Conservation (phyloP, 2,888 invertebrate genomes). For the Alloplasta piceator region DNA sequence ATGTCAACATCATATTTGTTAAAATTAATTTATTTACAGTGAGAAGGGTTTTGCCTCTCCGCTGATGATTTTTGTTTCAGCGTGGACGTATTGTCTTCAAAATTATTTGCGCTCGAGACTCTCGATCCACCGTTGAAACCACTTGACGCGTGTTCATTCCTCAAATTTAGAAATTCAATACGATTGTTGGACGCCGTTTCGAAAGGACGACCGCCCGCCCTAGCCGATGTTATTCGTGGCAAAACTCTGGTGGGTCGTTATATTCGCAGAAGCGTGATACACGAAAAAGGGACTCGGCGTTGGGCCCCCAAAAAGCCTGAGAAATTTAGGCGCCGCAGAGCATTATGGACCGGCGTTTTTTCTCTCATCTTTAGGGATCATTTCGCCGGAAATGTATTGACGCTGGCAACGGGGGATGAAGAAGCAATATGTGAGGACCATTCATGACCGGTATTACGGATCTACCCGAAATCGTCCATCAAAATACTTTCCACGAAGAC, state of each 20-base stretch:
- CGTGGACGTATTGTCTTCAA: too few species aligned
- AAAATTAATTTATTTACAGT: too few species aligned
- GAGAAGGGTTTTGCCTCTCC: too few species aligned
- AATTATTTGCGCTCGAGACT: too few species aligned
- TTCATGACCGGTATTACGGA: constrained; percentile 44
- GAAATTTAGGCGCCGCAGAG: constrained; percentile 71
- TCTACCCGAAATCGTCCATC: constrained; percentile 29
- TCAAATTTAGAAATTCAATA: too few species aligned
- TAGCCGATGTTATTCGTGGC: constrained; percentile 39
- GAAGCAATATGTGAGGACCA: neutral
- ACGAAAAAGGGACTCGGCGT: neutral
- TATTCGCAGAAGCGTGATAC: constrained; percentile 54
- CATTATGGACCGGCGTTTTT: constrained; percentile 37
- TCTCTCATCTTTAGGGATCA: constrained; percentile 22
- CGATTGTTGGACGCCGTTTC: too few species aligned
- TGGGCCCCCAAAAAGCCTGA: constrained; percentile 39
- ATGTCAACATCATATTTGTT: too few species aligned
- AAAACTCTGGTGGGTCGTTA: constrained; percentile 25
- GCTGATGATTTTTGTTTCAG: too few species aligned
- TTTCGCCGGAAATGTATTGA: constrained; percentile 19
- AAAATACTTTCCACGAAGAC: constrained; percentile 12
- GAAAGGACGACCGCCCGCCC: neutral
- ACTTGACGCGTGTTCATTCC: too few species aligned
- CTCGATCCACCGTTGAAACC: too few species aligned
- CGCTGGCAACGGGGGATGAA: constrained; percentile 11